Conservation (phyloP, 2,797 vertebrate species). For the Psittacula echo region DNA sequence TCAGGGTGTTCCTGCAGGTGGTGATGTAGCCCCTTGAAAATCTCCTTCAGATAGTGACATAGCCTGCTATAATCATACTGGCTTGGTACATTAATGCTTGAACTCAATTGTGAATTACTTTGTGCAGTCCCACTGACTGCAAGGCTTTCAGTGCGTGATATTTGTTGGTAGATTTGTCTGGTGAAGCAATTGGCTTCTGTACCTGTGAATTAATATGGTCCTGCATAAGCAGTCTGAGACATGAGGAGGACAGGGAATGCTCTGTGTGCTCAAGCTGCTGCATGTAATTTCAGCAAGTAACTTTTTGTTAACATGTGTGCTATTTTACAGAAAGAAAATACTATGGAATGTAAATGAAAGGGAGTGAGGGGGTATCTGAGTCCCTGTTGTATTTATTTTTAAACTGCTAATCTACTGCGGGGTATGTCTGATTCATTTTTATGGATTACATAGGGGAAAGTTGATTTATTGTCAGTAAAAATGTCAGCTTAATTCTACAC, state of each 20-base stretch:
- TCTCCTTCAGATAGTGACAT: background rate
- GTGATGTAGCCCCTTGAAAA: background rate
- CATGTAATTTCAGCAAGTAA: background rate
- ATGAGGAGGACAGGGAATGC: background rate
- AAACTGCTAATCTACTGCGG: background rate
- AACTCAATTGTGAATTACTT: background rate
- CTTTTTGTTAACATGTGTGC: background rate
- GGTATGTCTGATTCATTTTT: background rate
- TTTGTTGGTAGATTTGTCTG: background rate
- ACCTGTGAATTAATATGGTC: background rate
- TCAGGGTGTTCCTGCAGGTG: rapidly evolving
- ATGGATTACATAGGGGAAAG: background rate
- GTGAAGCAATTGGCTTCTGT: rapidly evolving
- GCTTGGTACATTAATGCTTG: background rate
- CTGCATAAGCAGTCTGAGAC: background rate
- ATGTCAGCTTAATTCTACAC: background rate
- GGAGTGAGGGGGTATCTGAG: background rate
- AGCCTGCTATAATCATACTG: rapidly evolving
- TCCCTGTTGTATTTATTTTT: background rate
- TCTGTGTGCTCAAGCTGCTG: background rate
- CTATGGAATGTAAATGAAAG: background rate
- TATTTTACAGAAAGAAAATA: background rate
- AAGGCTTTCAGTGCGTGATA: background rate
- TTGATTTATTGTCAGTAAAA: constrained; percentile 39
- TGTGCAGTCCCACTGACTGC: background rate